These are phyloP conservation scores for Ladona fulva DNA, from an alignment of 1,140 invertebrate species.

Conservation along the genomic window DNA sequence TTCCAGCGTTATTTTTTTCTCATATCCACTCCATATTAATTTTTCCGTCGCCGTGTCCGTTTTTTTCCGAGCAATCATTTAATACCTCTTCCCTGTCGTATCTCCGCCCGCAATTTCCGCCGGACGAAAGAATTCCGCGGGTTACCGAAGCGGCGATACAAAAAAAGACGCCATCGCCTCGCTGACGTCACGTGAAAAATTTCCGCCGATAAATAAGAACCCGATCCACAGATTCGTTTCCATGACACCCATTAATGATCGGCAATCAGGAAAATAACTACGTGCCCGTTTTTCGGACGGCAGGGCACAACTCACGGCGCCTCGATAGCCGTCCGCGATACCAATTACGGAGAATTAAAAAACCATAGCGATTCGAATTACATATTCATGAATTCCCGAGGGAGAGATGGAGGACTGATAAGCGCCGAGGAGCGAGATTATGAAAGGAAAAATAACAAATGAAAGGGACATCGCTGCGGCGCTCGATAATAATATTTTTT, in stretches of 20 bases:
- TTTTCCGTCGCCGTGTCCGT: too few relatives aligned
- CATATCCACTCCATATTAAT: too few relatives aligned
- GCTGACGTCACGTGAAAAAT: slow-evolving; percentile 1
- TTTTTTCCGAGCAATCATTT: too few relatives aligned
- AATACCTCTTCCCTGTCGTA: too few relatives aligned
- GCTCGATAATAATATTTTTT: neutral
- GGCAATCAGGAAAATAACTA: slow-evolving; percentile 9
- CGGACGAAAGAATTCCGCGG: neutral
- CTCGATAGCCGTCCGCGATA: neutral
- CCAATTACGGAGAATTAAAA: neutral
- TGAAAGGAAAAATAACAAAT: slow-evolving; percentile 11
- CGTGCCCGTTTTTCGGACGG: neutral
- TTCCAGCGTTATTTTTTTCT: too few relatives aligned
- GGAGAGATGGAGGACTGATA: neutral
- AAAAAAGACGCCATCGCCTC: neutral
- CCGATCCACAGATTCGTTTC: neutral
- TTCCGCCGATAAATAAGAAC: slow-evolving; percentile 4
- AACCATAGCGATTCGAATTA: slow-evolving; percentile 1
- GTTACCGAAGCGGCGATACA: neutral
- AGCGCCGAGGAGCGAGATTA: neutral
- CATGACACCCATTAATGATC: neutral
- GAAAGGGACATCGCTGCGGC: neutral
- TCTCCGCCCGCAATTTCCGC: too few relatives aligned
- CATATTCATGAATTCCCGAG: slow-evolving; percentile 4
- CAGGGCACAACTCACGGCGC: neutral